Evolutionary conservation across 2,888 invertebrate genomes (phyloP), one percentile per base, ranked within the genome.

Genomic region (Rhingia campestris): DNA sequence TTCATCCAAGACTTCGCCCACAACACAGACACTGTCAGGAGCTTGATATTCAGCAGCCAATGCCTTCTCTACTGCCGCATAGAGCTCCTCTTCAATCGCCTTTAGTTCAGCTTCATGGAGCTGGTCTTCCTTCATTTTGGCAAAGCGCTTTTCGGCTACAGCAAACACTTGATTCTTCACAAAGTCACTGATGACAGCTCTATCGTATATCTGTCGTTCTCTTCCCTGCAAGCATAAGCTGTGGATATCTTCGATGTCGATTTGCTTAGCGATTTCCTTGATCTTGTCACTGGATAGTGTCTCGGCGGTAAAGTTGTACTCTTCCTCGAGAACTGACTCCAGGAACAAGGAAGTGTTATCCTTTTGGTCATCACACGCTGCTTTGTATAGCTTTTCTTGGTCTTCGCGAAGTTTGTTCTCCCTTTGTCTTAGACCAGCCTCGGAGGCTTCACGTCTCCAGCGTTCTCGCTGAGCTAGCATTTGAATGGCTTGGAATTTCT

Each of bases 321-420:
- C 93, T 75, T 93, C 93, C 4, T 93, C 91, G 9, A 95, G 92
- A 6, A 95, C 92, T 86, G 93, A 93, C 86, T 94, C 93, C 47
- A 95, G 91, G 88, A 94, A 95, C 4, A 93, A 89, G 77, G 94
- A 93, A 0, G 95, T 93, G 0, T 93, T 92, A 47, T 93, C 93
- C 88, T 93, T 93, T 49, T 89, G 88, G 0, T 87, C 82, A 10
- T 86, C 33, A 47, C 88, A 86, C 22, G 92, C 92, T 91, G 95
- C 94, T 89, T 94, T 94, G 89, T 96, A 97, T 89, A 97, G 94
- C 90, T 96, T 95, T 86, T 97, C 96, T 86, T 96, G 95, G 88
- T 96, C 95, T 6, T 93, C 90, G 5, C 96, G 92, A 45, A 95
- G 92, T 70, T 94, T 92, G 86, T 95, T 94, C 89, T 97, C 97